Evolutionary conservation across 1,140 invertebrate species (phyloP), one percentile per base, ranked within the genome.

Genomic region (Pseudoatta argentina): DNA sequence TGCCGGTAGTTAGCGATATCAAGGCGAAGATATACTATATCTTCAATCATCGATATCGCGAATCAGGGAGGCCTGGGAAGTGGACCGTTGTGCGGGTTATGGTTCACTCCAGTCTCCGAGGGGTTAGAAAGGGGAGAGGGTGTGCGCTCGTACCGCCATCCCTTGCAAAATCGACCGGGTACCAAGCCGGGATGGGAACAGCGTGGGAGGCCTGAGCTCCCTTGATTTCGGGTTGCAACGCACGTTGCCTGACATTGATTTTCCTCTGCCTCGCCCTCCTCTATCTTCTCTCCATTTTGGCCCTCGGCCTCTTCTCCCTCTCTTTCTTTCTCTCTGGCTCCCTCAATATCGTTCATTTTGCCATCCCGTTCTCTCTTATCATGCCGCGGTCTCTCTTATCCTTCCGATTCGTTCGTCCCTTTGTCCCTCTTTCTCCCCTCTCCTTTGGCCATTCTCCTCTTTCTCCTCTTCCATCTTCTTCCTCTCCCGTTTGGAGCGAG

Each of bases 71-170:
- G 87, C 88, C 75, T 89, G 86, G 86, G 69, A 91, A 92, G 90
- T 93, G 89, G 90, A 92, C 88, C 91, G 89, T 93, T 93, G 92
- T 92, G 93, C 89, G 87, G 93, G 93, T 93, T 93, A 93, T 93
- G 92, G 92, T 93, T 92, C 86, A 79, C 88, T 89, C 78, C 85
- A 85, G 61, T 89, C 69, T 87, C 55, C 48, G 71, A 72, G 83
- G 63, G 78, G 73, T 79, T 73, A 86, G 66, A 83, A 83, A 72
- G 12, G 57, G 44, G 51, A 72, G 67, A 67, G 85, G 63, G 82
- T 63, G 69, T n/a, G 69, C 53, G 12, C n/a, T n/a, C 30, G 30
- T 55, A 71, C 48, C 55, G 14, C 55, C 87, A 85, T 88, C 90
- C 89, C 86, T 91, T 89, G 87, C 85, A 85, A 7, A 81, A 88